phyloP scores from a whole-genome alignment of 2,888 invertebrate genomes.

The Coleophora flavipennella region DNA sequence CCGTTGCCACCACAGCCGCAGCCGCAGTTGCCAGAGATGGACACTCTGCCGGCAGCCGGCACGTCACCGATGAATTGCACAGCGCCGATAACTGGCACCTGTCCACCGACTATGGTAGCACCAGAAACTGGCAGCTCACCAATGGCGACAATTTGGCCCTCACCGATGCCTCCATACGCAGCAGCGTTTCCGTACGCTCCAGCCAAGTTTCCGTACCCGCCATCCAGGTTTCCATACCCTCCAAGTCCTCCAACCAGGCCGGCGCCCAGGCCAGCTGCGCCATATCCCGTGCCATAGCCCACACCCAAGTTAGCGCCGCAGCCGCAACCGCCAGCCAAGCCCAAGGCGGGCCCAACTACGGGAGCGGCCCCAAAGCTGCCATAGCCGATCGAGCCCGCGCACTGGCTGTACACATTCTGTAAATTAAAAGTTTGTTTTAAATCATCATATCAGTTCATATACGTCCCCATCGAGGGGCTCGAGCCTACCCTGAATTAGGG shows the following conservation, averaged over 20 bases:
- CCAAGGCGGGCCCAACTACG: too few relatives aligned
- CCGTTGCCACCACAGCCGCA: slow-evolving; percentile 9
- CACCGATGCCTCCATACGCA: slow-evolving; percentile 21
- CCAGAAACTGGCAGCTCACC: slow-evolving; percentile 27
- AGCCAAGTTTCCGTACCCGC: slow-evolving; percentile 14
- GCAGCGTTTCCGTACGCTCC: too few relatives aligned
- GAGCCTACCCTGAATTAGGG: too few relatives aligned
- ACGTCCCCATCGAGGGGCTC: too few relatives aligned
- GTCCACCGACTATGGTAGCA: slow-evolving; percentile 22
- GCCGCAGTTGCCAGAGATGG: slow-evolving; percentile 23
- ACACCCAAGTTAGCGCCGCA: slow-evolving; percentile 7
- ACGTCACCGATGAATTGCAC: slow-evolving; percentile 21
- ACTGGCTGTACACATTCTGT: too few relatives aligned
- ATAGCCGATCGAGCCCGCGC: too few relatives aligned
- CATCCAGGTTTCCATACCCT: too few relatives aligned
- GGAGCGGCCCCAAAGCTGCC: slow-evolving; percentile 3
- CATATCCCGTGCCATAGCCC: slow-evolving; percentile 9
- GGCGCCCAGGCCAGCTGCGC: too few relatives aligned
- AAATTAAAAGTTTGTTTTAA: background rate
- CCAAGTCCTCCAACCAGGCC: too few relatives aligned
- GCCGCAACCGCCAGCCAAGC: slow-evolving; percentile 4
- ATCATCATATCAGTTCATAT: background rate
- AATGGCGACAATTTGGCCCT: slow-evolving; percentile 21
- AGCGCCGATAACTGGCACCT: slow-evolving; percentile 26
- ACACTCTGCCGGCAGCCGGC: slow-evolving; percentile 23